Conservation (phyloP, 2,113 vertebrate genomes). For the Penelope pileata region DNA sequence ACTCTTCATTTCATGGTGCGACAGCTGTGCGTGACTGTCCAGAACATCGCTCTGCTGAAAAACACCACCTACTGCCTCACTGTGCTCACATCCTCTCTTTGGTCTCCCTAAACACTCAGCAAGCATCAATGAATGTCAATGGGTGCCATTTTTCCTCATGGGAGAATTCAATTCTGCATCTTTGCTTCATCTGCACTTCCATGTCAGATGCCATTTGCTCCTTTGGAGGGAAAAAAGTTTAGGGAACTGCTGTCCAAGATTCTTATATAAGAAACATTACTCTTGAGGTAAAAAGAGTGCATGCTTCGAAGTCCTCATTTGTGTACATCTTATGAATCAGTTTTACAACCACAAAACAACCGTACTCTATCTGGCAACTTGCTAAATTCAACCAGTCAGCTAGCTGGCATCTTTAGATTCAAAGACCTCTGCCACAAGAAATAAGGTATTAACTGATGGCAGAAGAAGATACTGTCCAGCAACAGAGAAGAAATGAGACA, state of each 20-base stretch:
- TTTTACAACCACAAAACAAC: neutral
- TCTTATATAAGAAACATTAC: neutral
- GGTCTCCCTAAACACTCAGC: too few relatives aligned
- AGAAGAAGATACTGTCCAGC: neutral
- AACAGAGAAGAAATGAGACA: neutral
- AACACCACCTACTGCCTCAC: too few relatives aligned
- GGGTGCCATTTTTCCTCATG: too few relatives aligned
- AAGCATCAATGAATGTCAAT: too few relatives aligned
- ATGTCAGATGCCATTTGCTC: too few relatives aligned
- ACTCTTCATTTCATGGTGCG: too few relatives aligned
- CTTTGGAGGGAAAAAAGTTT: neutral
- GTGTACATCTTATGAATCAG: neutral
- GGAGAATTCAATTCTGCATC: too few relatives aligned
- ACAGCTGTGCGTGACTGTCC: too few relatives aligned
- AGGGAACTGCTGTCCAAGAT: neutral
- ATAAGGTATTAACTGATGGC: neutral
- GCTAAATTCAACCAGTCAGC: conserved; percentile 26
- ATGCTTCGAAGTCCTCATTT: neutral
- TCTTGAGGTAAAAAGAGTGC: neutral
- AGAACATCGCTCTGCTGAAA: too few relatives aligned
- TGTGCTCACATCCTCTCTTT: too few relatives aligned
- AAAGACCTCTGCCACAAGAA: conserved; percentile 14
- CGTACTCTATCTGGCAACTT: neutral
- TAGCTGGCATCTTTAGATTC: neutral
- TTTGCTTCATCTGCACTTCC: too few relatives aligned